These are phyloP conservation scores for Nudaria mundana DNA, from an alignment of 2,888 invertebrate species.

Conservation along the genomic window DNA sequence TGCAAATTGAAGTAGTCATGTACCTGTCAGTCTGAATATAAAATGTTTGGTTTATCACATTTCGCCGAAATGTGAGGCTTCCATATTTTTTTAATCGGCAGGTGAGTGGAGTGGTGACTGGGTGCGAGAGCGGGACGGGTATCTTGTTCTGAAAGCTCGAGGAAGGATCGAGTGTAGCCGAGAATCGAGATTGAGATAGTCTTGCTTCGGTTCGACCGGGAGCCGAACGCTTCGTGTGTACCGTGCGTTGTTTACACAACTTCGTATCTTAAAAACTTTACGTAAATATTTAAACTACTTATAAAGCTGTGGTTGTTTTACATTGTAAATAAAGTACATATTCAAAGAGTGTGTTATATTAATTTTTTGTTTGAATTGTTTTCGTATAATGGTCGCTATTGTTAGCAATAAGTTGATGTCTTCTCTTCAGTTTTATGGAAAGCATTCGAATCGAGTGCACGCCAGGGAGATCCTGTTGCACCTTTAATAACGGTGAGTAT, in stretches of 20 bases:
- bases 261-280: conserved; percentile 68
- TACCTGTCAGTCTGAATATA: conserved; percentile 53
- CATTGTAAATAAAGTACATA: conserved; percentile 37
- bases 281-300: conserved; percentile 53
- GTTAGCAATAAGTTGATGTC: conserved; percentile 47
- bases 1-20: conserved; percentile 36
- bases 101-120: conserved; percentile 49
- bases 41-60: conserved; percentile 63
- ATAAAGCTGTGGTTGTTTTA: conserved; percentile 30
- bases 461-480: conserved; percentile 70
- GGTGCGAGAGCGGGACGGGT: conserved; percentile 65
- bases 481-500: conserved; percentile 70
- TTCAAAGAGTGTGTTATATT: conserved; percentile 22
- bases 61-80: conserved; percentile 74
- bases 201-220: conserved; percentile 62
- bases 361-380: conserved; percentile 34
- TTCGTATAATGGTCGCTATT: conserved; percentile 39
- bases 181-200: conserved; percentile 45
- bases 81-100: conserved; percentile 65
- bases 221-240: conserved; percentile 52
- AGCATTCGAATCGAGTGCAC: conserved; percentile 62
- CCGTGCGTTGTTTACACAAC: conserved; percentile 36
- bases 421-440: conserved; percentile 70
- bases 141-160: conserved; percentile 56
- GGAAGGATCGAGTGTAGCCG: conserved; percentile 7